Evolutionary conservation across 2,113 vertebrate genomes (phyloP), one percentile per base, ranked within the genome.

Genomic region (Ameiurus melas): DNA sequence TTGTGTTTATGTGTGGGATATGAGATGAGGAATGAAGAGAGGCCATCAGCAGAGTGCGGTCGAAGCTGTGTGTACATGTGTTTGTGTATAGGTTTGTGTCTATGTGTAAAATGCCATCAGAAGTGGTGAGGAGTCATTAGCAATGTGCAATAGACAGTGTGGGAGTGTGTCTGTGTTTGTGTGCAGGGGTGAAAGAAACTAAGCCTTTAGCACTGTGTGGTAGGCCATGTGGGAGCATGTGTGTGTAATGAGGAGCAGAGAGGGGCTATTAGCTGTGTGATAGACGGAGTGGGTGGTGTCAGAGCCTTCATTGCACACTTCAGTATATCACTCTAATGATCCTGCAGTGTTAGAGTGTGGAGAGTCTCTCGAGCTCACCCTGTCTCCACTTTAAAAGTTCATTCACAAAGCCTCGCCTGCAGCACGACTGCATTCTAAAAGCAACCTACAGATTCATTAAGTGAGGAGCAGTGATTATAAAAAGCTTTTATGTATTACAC

Each of bases 261-360:
- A 85, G 84, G 27, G 64, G 5, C 19, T n/a, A 36, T 82, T 55
- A n/a, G 47, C 25, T 70, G 71, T 87, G 89, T 70, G 89, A 62
- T 84, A 79, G 43, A 89, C 71, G 62, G 55, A 78, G 71, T 87
- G 82, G 68, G 39, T 87, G 85, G 81, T 87, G 81, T 79, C 71
- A 84, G 85, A 73, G 73, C 36, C 75, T 80, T 87, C 43, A 79
- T 27, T 80, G 62, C 36, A 84, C 82, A 62, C 73, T 70, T 51
- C 83, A 80, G 60, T 87, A 60, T 62, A 87, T 87, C 71, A 80
- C 62, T 3, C 73, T 87, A 87, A 90, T 85, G 55, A 85, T 87
- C 58, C 25, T 79, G 47, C 39, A 55, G 64, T 84, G 81, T 87
- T 73, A 79, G 83, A 88, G 71, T 80, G 62, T 80, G 83, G 43